Evolutionary conservation across 2,113 vertebrate species (phyloP).

Genomic region (Cebus imitator): DNA sequence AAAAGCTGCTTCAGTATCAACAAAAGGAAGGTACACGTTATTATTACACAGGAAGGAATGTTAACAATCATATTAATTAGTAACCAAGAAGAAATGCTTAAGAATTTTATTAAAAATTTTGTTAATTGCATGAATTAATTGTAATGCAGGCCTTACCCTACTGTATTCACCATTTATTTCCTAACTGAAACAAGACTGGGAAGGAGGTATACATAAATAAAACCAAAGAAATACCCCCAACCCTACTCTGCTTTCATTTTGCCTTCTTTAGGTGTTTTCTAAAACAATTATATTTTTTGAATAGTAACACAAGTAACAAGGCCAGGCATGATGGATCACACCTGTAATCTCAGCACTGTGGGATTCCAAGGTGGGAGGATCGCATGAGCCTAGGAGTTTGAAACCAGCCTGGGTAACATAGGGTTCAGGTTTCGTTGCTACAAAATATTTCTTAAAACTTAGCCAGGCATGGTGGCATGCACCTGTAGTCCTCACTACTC

Average conservation of each 20-base stretch:
- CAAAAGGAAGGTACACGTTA: background rate
- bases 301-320: background rate
- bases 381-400: too few species aligned
- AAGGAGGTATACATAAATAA: background rate
- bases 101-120: background rate
- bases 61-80: background rate
- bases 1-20: background rate
- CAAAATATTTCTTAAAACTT: too few species aligned
- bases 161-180: background rate
- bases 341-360: too few species aligned
- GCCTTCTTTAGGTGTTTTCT: background rate
- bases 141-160: too few species aligned
- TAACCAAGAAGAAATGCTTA: background rate
- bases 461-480: too few species aligned
- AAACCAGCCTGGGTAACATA: too few species aligned
- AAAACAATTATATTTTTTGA: background rate
- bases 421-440: too few species aligned
- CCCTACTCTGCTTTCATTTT: background rate
- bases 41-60: background rate
- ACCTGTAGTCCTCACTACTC: too few species aligned
- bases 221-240: background rate
- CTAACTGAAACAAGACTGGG: background rate
- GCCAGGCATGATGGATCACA: too few species aligned
- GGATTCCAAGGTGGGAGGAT: too few species aligned
- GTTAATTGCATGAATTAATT: too few species aligned